A percentile compares a stretch with the other conserved stretches of the same genome.
These are phyloP conservation scores for Aquatica leii DNA, from an alignment of 2,888 invertebrate species.

Conservation along the genomic window DNA sequence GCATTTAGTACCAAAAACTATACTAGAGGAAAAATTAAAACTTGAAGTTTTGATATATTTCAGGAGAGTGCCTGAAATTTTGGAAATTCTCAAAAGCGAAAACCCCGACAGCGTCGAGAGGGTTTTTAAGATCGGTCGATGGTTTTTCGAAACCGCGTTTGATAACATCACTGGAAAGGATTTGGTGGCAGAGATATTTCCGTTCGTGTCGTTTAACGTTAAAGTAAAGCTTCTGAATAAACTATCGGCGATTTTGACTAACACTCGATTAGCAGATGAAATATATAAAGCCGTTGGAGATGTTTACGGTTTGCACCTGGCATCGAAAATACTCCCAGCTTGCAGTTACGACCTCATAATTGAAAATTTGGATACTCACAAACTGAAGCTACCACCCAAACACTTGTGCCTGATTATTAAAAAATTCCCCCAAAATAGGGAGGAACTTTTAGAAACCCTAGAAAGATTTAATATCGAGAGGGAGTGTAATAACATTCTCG, in stretches of 20 bases:
- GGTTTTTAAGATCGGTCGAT: conserved; percentile 23
- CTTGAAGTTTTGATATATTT: conserved; percentile 28
- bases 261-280: conserved; percentile 18
- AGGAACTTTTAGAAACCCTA: conserved; percentile 17
- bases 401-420: conserved; percentile 25
- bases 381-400: conserved; percentile 19
- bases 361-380: conserved; percentile 20
- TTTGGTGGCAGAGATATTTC: conserved; percentile 28
- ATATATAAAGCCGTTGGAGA: conserved; percentile 27
- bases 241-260: conserved; percentile 15
- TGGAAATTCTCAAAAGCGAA: conserved; percentile 26
- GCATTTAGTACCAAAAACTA: conserved; percentile 15
- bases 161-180: conserved; percentile 18
- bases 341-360: conserved; percentile 28
- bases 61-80: conserved; percentile 15
- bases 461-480: background rate
- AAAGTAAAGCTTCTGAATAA: conserved; percentile 30
- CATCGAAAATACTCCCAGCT: conserved; percentile 21
- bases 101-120: conserved; percentile 25
- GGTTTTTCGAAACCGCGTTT: conserved; percentile 34
- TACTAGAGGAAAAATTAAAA: conserved; percentile 20
- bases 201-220: conserved; percentile 29
- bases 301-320: conserved; percentile 31
- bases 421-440: conserved; percentile 17
- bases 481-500: conserved; percentile 18